phyloP scores from a whole-genome alignment of 2,797 vertebrate species.

The Hydrocynus forskahlii region DNA sequence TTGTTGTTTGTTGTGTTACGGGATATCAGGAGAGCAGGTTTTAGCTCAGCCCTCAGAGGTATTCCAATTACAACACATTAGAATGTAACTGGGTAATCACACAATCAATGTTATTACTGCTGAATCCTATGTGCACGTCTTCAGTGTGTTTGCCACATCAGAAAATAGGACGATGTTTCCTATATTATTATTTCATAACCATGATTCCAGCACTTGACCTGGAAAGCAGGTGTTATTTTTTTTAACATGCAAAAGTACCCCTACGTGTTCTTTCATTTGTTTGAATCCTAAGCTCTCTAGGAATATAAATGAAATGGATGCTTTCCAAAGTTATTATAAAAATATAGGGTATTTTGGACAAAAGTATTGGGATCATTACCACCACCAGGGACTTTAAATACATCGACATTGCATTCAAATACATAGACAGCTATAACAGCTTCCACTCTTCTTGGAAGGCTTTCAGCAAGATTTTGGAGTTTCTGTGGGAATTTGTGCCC shows the following conservation, averaged over 20 bases:
- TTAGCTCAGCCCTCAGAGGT: constrained; percentile 3
- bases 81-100: background rate
- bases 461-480: too few species aligned
- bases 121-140: background rate
- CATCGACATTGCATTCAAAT: too few species aligned
- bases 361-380: too few species aligned
- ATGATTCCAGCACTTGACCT: background rate
- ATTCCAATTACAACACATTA: constrained; percentile 24
- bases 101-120: background rate
- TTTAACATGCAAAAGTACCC: background rate
- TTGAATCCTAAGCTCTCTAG: too few species aligned
- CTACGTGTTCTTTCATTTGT: too few species aligned
- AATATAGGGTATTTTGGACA: too few species aligned
- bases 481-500: too few species aligned
- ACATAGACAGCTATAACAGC: too few species aligned
- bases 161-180: background rate
- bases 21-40: background rate
- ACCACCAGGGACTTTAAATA: too few species aligned
- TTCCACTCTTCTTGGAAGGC: too few species aligned
- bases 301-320: too few species aligned
- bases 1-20: constrained; percentile 26
- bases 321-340: too few species aligned
- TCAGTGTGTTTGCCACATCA: background rate
- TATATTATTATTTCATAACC: constrained; percentile 4
- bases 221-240: background rate